Evolutionary conservation across 2,113 vertebrate species (phyloP), one percentile per base, ranked within the genome.

Genomic region (Hippocampus guttulatus): DNA sequence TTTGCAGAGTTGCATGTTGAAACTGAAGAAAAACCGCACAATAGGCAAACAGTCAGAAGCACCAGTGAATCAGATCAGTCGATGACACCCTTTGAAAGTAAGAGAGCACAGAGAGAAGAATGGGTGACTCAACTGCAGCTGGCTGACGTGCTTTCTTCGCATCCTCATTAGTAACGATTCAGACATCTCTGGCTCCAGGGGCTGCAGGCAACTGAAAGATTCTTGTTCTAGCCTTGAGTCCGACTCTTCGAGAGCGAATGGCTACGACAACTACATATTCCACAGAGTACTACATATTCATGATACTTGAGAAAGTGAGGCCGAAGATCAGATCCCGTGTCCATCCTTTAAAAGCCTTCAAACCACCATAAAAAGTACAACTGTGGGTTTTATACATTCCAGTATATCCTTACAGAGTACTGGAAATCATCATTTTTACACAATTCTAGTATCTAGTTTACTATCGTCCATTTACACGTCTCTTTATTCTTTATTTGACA

Each of bases 101-200:
- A 61, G 71, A 23, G 0, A 73, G 73, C 69, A 60, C 45, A 70
- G 68, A 70, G 66, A 72, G 78, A 77, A 77, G 84, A 78, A 88
- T 75, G 75, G 75, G 79, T 89, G 90, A 89, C 85, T 90, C 88
- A 90, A 85, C 75, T 71, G 75, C 88, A 89, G 85, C 87, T 89
- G 88, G 76, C 84, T 79, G 79, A 83, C 79, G 79, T 82, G 79
- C 82, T 89, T 88, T 89, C 82, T 81, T 81, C 87, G 90, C 85
- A 90, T 90, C 82, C 88, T 88, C 83, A 88, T 90, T 89, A 87
- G 86, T 87, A 88, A 90, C 55, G 76, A 71, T 77, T 78, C 76
- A 86, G 78, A 84, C 83, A 88, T 84, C 30, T 79, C 68, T 21
- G 74, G 69, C 71, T 84, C 73, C 2, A 11, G 68, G 81, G 66